Conservation (phyloP, 2,113 vertebrate species). For the Chrysochloris asiatica region DNA sequence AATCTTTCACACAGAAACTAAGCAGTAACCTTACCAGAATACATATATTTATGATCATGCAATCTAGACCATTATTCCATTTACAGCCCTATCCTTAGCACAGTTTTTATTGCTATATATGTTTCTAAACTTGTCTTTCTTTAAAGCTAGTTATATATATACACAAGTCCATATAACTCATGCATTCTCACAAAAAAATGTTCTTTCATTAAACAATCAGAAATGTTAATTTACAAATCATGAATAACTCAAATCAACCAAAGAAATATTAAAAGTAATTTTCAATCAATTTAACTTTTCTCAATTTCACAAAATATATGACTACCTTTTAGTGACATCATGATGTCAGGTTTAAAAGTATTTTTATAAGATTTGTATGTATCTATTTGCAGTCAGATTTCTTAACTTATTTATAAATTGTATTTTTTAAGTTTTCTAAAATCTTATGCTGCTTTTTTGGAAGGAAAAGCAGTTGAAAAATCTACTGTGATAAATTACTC, state of each 20-base stretch:
- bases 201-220: slow-evolving; percentile 51
- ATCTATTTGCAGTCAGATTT: slow-evolving; percentile 56
- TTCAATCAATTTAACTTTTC: slow-evolving; percentile 50
- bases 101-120: background rate
- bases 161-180: slow-evolving; percentile 18
- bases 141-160: slow-evolving; percentile 53
- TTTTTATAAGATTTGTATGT: slow-evolving; percentile 22
- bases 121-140: slow-evolving; percentile 29
- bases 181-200: background rate
- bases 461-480: background rate
- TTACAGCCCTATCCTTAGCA: background rate
- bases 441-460: slow-evolving; percentile 17
- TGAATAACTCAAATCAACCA: slow-evolving; percentile 37
- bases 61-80: slow-evolving; percentile 42
- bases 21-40: slow-evolving; percentile 59
- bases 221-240: slow-evolving; percentile 34
- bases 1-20: slow-evolving; percentile 52
- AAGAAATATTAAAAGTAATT: slow-evolving; percentile 30
- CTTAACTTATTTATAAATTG: slow-evolving; percentile 52
- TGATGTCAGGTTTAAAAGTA: slow-evolving; percentile 45
- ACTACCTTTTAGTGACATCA: background rate
- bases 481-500: slow-evolving; percentile 12
- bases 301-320: slow-evolving; percentile 59
- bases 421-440: slow-evolving; percentile 64
- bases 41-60: slow-evolving; percentile 23